Conservation (phyloP, 2,888 invertebrate genomes). For the Cosmia pyralina region DNA sequence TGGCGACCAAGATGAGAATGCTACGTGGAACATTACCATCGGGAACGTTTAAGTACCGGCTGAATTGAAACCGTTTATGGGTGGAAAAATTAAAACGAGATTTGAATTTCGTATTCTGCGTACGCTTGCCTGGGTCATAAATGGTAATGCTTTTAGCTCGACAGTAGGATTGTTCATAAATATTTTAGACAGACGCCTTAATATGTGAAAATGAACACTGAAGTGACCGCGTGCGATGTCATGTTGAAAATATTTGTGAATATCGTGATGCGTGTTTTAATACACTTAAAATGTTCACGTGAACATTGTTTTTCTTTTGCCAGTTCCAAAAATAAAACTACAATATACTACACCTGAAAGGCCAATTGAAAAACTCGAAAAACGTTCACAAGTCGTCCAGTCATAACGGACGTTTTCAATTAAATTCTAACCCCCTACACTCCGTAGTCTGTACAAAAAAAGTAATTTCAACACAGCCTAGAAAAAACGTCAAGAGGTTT, state of each 20-base stretch:
- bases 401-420: constrained; percentile 54
- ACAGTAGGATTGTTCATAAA: constrained; percentile 23
- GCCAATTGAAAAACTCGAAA: constrained; percentile 2
- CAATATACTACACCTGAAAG: constrained; percentile 8
- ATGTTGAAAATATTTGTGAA: neutral
- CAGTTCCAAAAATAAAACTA: constrained; percentile 4
- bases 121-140: constrained; percentile 63
- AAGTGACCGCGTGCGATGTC: neutral
- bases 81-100: constrained; percentile 72
- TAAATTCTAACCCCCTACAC: constrained; percentile 51
- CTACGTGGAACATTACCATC: constrained; percentile 71
- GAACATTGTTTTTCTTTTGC: neutral
- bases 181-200: constrained; percentile 14
- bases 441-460: constrained; percentile 34
- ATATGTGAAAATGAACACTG: constrained; percentile 2
- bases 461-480: constrained; percentile 57
- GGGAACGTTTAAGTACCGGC: constrained; percentile 67
- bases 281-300: neutral
- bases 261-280: neutral
- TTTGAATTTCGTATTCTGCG: constrained; percentile 69
- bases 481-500: constrained; percentile 67
- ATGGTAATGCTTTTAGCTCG: constrained; percentile 60
- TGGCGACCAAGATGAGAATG: constrained; percentile 67
- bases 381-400: constrained; percentile 35
- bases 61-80: constrained; percentile 76